Conservation (phyloP, 2,888 invertebrate genomes). For the Taphrorychus bicolor region DNA sequence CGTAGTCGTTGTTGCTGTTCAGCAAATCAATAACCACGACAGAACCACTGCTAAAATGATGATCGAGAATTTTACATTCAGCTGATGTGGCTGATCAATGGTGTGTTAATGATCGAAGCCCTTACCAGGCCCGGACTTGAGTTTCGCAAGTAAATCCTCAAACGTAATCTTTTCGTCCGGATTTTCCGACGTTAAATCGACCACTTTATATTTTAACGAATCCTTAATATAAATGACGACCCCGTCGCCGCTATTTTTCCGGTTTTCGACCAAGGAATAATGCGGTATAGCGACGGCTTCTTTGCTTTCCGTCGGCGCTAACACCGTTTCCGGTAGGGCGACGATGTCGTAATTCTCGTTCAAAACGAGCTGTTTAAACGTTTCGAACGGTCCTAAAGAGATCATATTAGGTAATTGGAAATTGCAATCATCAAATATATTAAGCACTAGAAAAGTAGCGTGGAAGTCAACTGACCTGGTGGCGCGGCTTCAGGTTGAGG, state of each 20-base stretch:
- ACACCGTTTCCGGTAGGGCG: slow-evolving; percentile 50
- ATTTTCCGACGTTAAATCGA: slow-evolving; percentile 48
- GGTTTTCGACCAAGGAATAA: slow-evolving; percentile 51
- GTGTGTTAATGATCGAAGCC: slow-evolving; percentile 16
- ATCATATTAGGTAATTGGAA: not conserved
- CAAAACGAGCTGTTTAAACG: slow-evolving; percentile 50
- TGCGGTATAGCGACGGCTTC: slow-evolving; percentile 51
- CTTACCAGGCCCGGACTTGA: slow-evolving; percentile 46
- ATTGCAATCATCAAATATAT: not conserved
- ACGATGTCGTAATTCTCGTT: slow-evolving; percentile 52
- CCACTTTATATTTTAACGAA: slow-evolving; percentile 52
- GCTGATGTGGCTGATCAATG: too few relatives aligned
- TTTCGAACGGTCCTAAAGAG: slow-evolving; percentile 50
- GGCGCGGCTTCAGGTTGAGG: slow-evolving; percentile 42
- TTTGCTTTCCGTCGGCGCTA: slow-evolving; percentile 51
- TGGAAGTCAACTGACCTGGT: slow-evolving; percentile 16
- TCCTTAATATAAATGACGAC: slow-evolving; percentile 52
- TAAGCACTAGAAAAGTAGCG: not conserved
- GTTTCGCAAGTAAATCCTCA: slow-evolving; percentile 49
- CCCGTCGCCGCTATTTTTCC: slow-evolving; percentile 51
- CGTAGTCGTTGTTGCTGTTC: too few relatives aligned
- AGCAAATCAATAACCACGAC: too few relatives aligned
- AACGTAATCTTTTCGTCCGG: slow-evolving; percentile 49
- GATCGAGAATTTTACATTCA: too few relatives aligned
- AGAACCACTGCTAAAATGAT: too few relatives aligned